A percentile compares a stretch with the other conserved stretches of the same genome.
Evolutionary conservation across 2,797 vertebrate genomes (phyloP).

Genomic region (Bovichtus variegatus): DNA sequence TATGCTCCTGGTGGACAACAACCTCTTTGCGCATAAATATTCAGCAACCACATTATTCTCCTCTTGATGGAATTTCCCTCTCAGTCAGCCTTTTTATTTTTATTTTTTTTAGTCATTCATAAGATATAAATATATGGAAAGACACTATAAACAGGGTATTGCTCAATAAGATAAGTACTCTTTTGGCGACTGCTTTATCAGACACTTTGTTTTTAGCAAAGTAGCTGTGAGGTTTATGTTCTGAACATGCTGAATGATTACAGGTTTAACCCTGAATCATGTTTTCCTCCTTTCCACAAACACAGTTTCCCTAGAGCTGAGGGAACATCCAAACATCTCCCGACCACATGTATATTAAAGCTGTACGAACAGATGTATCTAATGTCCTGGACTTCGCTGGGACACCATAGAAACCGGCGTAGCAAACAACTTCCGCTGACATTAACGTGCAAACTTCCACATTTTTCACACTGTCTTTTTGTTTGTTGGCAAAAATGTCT

Average conservation of each 20-base stretch:
- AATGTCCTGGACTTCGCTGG: neutral
- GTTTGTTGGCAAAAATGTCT: conserved; percentile 6
- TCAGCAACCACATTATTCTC: conserved; percentile 29
- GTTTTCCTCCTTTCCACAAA: conserved; percentile 18
- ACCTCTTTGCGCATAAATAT: conserved; percentile 32
- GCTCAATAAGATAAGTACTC: neutral
- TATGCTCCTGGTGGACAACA: conserved; percentile 26
- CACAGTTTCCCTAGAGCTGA: neutral
- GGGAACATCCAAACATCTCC: conserved; percentile 18
- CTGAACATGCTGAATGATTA: conserved; percentile 15
- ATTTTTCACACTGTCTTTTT: conserved; percentile 26
- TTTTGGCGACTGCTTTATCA: conserved; percentile 7
- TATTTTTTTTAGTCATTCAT: conserved; percentile 29
- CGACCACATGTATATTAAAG: neutral
- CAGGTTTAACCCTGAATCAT: conserved; percentile 36
- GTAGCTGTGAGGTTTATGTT: conserved; percentile 9
- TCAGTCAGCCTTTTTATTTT: conserved; percentile 21
- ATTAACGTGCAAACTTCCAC: conserved; percentile 33
- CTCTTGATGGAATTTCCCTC: conserved; percentile 55
- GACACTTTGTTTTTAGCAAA: conserved; percentile 14
- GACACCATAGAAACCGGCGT: neutral
- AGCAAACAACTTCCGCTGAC: conserved; percentile 3
- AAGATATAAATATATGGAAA: conserved; percentile 37
- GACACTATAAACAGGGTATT: conserved; percentile 7
- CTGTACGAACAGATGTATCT: neutral